These are phyloP conservation scores for Chelonus formosanus DNA, from an alignment of 2,888 invertebrate species.

Conservation along the genomic window DNA sequence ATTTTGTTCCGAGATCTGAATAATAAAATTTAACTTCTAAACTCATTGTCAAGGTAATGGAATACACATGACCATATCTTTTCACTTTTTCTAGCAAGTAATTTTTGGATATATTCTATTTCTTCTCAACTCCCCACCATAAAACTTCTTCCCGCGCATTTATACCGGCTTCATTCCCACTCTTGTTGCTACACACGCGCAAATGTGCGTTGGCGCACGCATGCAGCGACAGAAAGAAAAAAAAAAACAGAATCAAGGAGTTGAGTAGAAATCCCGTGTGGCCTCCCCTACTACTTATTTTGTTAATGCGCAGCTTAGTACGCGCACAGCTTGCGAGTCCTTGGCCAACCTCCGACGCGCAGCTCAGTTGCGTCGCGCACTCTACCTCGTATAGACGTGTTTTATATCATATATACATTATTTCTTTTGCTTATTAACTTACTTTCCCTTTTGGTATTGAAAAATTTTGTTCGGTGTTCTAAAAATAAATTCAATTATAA, in stretches of 20 bases:
- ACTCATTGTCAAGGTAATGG: slow-evolving; percentile 31
- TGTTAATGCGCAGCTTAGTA: slow-evolving; percentile 41
- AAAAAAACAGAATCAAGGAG: not conserved
- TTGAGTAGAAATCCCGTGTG: slow-evolving; percentile 40
- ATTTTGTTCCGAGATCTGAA: not conserved
- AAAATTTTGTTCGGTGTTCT: slow-evolving; percentile 1
- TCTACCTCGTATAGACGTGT: slow-evolving; percentile 38
- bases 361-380: slow-evolving; percentile 58
- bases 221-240: slow-evolving; percentile 29
- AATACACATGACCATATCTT: not conserved
- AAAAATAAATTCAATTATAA: slow-evolving; percentile 15
- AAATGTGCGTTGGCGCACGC: slow-evolving; percentile 29
- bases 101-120: not conserved
- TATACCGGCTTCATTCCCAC: slow-evolving; percentile 16
- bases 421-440: slow-evolving; percentile 1
- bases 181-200: slow-evolving; percentile 26
- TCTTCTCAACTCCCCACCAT: not conserved
- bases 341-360: slow-evolving; percentile 46
- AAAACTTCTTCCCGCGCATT: slow-evolving; percentile 24
- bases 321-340: slow-evolving; percentile 5
- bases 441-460: not conserved
- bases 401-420: slow-evolving; percentile 34
- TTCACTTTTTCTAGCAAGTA: not conserved
- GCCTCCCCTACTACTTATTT: slow-evolving; percentile 30
- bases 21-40: not conserved